Conservation (phyloP, 2,888 invertebrate species). For the Scaptomyza cyrtandrae region DNA sequence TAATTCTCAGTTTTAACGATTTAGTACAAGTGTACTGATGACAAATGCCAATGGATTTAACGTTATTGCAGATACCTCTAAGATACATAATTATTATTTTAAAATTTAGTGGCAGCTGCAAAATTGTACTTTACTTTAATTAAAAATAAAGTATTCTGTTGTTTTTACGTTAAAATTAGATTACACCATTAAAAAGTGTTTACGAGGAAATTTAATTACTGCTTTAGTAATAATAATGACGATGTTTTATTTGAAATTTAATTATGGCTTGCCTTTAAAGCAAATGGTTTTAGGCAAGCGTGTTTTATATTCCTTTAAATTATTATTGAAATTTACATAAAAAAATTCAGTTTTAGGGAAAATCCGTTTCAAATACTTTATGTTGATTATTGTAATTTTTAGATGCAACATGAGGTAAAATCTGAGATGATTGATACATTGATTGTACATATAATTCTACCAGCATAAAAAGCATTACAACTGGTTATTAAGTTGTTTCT, state of each 20-base stretch:
- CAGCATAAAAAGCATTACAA: constrained; percentile 1
- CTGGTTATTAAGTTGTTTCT: constrained; percentile 22
- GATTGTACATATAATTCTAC: too few relatives aligned
- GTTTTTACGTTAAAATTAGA: neutral
- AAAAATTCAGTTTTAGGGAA: too few relatives aligned
- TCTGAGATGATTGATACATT: too few relatives aligned
- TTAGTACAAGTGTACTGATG: too few relatives aligned
- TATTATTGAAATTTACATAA: too few relatives aligned
- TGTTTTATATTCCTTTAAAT: neutral
- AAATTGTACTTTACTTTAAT: neutral
- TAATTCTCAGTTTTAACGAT: too few relatives aligned
- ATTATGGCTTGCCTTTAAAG: neutral
- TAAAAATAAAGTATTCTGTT: neutral
- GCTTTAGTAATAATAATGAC: neutral
- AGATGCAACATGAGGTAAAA: too few relatives aligned
- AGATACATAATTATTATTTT: neutral
- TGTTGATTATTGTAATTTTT: too few relatives aligned
- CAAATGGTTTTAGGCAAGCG: neutral
- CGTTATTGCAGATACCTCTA: neutral
- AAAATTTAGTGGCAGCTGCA: neutral
- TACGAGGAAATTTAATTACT: neutral
- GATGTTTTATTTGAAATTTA: neutral
- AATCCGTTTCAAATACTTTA: too few relatives aligned
- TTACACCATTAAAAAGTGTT: neutral
- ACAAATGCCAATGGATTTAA: too few relatives aligned